Base-by-base conservation (phyloP, 2,797 vertebrate species). In the Clarias laeviceps region DNA sequence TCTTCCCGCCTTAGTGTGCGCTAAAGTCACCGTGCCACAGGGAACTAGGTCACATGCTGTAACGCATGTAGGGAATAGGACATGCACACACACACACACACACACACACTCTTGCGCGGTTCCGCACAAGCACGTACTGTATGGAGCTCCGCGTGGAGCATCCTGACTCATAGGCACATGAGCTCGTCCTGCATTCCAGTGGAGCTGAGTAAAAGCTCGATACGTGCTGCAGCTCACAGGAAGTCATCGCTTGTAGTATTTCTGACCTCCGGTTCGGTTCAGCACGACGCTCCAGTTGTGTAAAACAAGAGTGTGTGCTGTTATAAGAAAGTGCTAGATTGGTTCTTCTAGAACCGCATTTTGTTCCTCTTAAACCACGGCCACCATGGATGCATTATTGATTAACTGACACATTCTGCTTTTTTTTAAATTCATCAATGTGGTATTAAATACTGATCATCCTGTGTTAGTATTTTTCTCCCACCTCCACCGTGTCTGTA, bases 151-250 rank as follows among this genome's bases (percentile, higher is more conserved):
- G 12, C 50, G 50, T 54, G 5, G 45, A 70, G 74, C 50, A 56
- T 74, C 69, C 57, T 84, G 80, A 87, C 82, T 87, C 87, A 90
- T 29, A 24, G 37, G 24, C 68, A 34, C 66, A 70, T 68, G 65
- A 40, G 59, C 59, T 80, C 68, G 54, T 74, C n/a, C 6, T 57
- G 81, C 69, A 81, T 87, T 81, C 84, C 90, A 89, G 84, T 90
- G 88, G 65, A 40, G 62, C 82, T n/a, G 37, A 88, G 88, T 82
- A 72, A 89, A 68, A 82, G 22, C 15, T 6, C 17, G 61, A 34
- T 86, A 77, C 17, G 86, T 88, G 87, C 68, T 72, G 86, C 34
- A 18, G 50, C 22, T 80, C 61, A 65, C 24, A 66, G 79, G 15
- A 80, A 45, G 20, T 9, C 3, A 45, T 45, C 12, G 4, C 54